Evolutionary conservation across 1,140 invertebrate species (phyloP).

Genomic region (Caenorhabditis inopinata): DNA sequence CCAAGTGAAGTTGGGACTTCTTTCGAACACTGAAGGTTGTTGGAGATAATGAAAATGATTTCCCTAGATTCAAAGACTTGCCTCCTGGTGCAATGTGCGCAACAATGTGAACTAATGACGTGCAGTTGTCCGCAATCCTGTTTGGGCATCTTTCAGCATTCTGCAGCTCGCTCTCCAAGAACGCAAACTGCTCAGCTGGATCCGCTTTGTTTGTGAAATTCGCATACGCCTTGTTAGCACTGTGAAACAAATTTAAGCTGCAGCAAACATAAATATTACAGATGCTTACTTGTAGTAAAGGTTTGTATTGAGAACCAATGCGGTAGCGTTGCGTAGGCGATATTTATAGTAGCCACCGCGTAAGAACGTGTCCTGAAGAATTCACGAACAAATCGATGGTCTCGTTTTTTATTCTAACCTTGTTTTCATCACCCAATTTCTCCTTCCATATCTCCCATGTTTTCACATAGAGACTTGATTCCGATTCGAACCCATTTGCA

Average conservation of each 20-base stretch:
- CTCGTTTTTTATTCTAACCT: background rate
- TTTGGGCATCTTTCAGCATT: constrained; percentile 43
- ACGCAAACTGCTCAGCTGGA: constrained; percentile 60
- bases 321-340: constrained; percentile 38
- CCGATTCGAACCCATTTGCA: constrained; percentile 52
- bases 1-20: constrained; percentile 55
- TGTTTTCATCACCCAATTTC: constrained; percentile 51
- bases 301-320: constrained; percentile 62
- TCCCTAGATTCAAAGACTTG: constrained; percentile 16
- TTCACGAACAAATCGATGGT: too few species aligned
- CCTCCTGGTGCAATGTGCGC: constrained; percentile 62
- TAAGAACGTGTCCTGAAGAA: constrained; percentile 56
- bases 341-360: constrained; percentile 58
- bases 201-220: constrained; percentile 53
- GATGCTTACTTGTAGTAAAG: constrained; percentile 54
- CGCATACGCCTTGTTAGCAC: constrained; percentile 43
- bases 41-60: too few species aligned
- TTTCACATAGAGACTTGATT: constrained; percentile 50
- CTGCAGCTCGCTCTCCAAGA: constrained; percentile 52
- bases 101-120: constrained; percentile 52
- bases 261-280: background rate
- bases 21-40: constrained; percentile 51
- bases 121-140: background rate
- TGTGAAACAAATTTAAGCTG: background rate
- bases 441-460: constrained; percentile 55